Conservation (phyloP, 2,113 vertebrate genomes). For the Atractosteus spatula region DNA sequence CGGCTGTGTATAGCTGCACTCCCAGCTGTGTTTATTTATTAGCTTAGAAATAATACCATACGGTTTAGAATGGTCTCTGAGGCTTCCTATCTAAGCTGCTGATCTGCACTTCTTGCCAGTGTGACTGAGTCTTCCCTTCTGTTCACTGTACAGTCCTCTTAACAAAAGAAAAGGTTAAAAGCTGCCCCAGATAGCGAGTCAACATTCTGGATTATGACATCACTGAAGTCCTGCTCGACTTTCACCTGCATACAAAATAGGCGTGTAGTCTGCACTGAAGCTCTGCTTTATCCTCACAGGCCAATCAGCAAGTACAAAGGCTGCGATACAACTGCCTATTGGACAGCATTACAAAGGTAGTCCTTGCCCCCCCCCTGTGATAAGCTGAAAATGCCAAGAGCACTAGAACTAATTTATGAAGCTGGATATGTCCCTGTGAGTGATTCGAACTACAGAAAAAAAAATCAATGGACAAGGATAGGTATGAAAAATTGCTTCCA, state of each 20-base stretch:
- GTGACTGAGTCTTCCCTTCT: conserved; percentile 3
- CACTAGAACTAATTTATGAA: too few relatives aligned
- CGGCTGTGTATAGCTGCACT: background rate
- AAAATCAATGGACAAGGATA: too few relatives aligned
- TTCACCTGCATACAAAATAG: conserved; percentile 44
- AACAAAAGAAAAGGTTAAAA: conserved; percentile 44
- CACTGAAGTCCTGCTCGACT: conserved; percentile 3
- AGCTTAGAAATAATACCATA: conserved; percentile 6
- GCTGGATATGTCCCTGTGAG: too few relatives aligned
- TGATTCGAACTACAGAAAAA: too few relatives aligned
- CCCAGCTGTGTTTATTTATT: conserved; percentile 11
- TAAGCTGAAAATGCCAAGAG: too few relatives aligned
- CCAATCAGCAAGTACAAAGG: conserved; percentile 67
- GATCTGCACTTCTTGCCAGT: conserved; percentile 18
- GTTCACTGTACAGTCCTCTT: background rate
- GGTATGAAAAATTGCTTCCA: too few relatives aligned
- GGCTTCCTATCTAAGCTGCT: conserved; percentile 19
- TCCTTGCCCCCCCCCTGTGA: too few relatives aligned
- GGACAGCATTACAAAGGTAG: conserved; percentile 25
- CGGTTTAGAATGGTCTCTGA: conserved; percentile 16
- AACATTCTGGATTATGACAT: conserved; percentile 7
- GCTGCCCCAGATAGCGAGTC: conserved; percentile 15
- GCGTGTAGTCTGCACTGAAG: conserved; percentile 39
- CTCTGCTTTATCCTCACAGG: conserved; percentile 51
- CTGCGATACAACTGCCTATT: conserved; percentile 46